Conservation (phyloP, 2,113 vertebrate species). For the Ciconia maguari region DNA sequence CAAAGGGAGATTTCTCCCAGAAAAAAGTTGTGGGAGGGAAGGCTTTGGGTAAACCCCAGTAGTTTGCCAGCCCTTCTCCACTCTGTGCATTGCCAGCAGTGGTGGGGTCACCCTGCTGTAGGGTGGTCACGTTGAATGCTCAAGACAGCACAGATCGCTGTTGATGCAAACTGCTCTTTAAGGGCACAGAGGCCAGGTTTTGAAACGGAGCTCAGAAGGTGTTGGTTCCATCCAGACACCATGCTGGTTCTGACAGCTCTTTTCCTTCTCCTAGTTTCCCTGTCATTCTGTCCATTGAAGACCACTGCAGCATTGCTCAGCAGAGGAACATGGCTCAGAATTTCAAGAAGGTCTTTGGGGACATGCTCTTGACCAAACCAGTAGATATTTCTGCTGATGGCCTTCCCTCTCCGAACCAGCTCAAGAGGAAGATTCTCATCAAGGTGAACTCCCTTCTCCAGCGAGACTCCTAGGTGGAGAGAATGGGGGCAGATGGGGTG, state of each 20-base stretch:
- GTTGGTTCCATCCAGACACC: neutral
- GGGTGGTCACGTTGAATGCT: neutral
- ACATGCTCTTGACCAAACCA: constrained; percentile 94
- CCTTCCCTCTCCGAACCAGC: constrained; percentile 94
- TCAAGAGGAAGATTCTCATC: constrained; percentile 97
- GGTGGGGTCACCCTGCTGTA: neutral
- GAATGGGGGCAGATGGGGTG: neutral
- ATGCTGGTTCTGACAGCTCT: neutral
- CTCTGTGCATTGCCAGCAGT: neutral
- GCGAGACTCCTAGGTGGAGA: neutral
- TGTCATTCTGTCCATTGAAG: constrained; percentile 95
- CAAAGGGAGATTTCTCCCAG: neutral
- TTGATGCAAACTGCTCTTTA: neutral
- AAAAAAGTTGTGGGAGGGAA: neutral
- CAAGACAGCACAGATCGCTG: neutral
- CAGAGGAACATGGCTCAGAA: constrained; percentile 94
- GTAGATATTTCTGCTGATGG: constrained; percentile 93
- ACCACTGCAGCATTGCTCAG: constrained; percentile 98
- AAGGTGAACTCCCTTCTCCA: constrained; percentile 77
- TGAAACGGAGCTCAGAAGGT: neutral
- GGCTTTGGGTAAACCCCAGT: neutral
- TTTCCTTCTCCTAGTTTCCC: constrained; percentile 80
- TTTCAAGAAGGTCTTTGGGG: constrained; percentile 95
- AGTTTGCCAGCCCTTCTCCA: neutral
- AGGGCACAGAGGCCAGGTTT: neutral